These are phyloP conservation scores for Saccostrea cuccullata DNA, from an alignment of 1,140 invertebrate genomes.

Conservation along the genomic window DNA sequence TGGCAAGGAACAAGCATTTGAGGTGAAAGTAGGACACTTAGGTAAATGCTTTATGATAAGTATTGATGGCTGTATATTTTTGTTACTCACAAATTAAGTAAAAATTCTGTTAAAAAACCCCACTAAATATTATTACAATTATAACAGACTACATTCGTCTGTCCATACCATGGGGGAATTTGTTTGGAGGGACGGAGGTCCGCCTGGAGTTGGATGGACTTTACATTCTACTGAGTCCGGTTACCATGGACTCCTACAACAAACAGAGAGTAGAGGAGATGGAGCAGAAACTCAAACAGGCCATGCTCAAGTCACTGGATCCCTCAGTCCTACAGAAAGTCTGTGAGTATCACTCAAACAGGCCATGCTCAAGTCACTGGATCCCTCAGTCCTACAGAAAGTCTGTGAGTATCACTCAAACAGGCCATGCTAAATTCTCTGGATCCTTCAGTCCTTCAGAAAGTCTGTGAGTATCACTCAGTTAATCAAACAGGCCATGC, in stretches of 20 bases:
- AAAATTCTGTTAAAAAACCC: not conserved
- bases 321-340: slow-evolving; percentile 61
- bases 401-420: slow-evolving; percentile 77
- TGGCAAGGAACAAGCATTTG: slow-evolving; percentile 88
- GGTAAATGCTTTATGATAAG: slow-evolving; percentile 77
- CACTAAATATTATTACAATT: not conserved
- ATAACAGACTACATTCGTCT: slow-evolving; percentile 83
- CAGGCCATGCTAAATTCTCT: not conserved
- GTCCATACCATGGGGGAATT: slow-evolving; percentile 88
- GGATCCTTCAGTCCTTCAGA: not conserved
- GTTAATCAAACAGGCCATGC: slow-evolving; percentile 81
- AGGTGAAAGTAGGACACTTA: slow-evolving; percentile 88
- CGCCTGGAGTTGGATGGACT: slow-evolving; percentile 84
- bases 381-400: slow-evolving; percentile 60
- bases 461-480: slow-evolving; percentile 25
- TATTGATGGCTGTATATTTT: not conserved
- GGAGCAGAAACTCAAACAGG: slow-evolving; percentile 84
- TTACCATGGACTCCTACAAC: slow-evolving; percentile 85
- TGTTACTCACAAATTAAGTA: not conserved
- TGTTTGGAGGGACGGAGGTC: slow-evolving; percentile 85
- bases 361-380: slow-evolving; percentile 62
- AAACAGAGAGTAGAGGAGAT: slow-evolving; percentile 87
- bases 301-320: slow-evolving; percentile 65
- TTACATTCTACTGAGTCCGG: slow-evolving; percentile 86
- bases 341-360: slow-evolving; percentile 80